These are phyloP conservation scores for Chrysaora quinquecirrha DNA, from an alignment of 30 jellyfish, hydroid and myxozoan species.

Conservation along the genomic window DNA sequence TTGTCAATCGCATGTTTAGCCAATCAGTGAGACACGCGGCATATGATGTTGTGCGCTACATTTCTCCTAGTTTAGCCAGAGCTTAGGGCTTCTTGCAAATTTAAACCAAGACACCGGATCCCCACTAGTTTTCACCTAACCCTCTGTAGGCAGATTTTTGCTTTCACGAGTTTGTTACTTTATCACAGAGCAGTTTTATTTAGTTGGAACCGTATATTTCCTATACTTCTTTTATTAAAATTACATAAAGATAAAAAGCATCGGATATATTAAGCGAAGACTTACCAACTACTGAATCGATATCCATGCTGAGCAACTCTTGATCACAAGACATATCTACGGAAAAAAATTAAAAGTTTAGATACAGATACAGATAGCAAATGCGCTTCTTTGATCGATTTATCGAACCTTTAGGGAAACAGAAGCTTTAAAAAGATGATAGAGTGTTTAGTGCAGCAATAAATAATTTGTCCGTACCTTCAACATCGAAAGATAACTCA, in stretches of 20 bases:
- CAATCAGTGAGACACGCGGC: too few species aligned
- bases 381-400: too few species aligned
- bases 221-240: background rate
- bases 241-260: background rate
- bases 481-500: conserved; percentile 51
- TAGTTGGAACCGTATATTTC: background rate
- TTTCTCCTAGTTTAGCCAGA: too few species aligned
- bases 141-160: too few species aligned
- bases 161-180: background rate
- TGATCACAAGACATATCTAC: background rate
- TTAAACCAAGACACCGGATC: too few species aligned
- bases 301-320: background rate
- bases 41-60: too few species aligned
- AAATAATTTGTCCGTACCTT: conserved; percentile 31
- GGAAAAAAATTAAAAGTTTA: too few species aligned
- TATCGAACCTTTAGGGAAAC: too few species aligned
- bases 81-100: background rate
- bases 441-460: background rate
- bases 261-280: background rate
- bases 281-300: background rate
- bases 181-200: background rate
- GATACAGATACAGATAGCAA: too few species aligned
- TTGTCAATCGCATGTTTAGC: too few species aligned
- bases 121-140: too few species aligned
- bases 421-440: too few species aligned